Conservation (phyloP, 2,888 invertebrate genomes). For the Eulithis prunata region DNA sequence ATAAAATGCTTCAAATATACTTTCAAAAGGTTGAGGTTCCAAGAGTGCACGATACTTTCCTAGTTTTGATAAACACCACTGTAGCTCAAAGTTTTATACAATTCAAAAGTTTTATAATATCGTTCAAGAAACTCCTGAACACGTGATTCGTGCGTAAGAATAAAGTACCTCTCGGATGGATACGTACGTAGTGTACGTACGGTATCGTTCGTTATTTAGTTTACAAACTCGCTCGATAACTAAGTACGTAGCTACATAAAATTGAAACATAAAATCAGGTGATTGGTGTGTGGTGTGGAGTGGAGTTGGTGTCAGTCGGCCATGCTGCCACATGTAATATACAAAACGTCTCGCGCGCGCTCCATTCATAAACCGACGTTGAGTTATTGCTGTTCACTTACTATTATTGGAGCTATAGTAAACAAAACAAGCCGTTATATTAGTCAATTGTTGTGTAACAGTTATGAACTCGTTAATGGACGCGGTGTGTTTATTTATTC, state of each 20-base stretch:
- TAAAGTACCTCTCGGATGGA: neutral
- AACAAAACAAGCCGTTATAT: conserved; percentile 56
- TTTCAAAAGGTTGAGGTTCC: conserved; percentile 1
- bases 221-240: conserved; percentile 29
- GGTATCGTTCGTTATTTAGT: conserved; percentile 10
- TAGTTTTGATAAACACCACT: neutral
- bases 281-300: conserved; percentile 22
- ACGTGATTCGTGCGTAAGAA: conserved; percentile 1
- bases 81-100: conserved; percentile 1
- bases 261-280: conserved; percentile 36
- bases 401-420: conserved; percentile 62
- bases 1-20: conserved; percentile 17
- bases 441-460: conserved; percentile 43
- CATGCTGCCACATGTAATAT: conserved; percentile 53
- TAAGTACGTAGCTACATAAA: conserved; percentile 25
- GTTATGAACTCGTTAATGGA: conserved; percentile 37
- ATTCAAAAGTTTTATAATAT: neutral
- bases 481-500: conserved; percentile 41
- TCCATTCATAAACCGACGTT: conserved; percentile 68
- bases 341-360: conserved; percentile 56
- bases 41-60: neutral
- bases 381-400: conserved; percentile 62
- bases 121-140: conserved; percentile 3
- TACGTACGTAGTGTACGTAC: neutral
- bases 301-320: conserved; percentile 27